Conservation (phyloP, 2,113 vertebrate genomes). For the Trinectes maculatus region DNA sequence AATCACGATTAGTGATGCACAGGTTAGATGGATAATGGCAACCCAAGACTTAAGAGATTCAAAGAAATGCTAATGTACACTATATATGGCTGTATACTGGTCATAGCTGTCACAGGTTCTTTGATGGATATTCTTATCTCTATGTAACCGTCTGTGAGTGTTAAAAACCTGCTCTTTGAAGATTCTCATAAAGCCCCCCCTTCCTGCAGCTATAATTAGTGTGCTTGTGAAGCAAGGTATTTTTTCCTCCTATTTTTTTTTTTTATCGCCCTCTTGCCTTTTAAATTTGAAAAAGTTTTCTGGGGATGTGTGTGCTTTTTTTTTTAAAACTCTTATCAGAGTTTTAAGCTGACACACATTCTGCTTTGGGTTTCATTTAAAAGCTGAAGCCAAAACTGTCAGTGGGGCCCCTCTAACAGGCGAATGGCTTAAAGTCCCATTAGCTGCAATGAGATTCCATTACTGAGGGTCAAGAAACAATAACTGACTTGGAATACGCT, state of each 20-base stretch:
- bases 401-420: conserved; percentile 15
- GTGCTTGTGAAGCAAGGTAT: conserved; percentile 10
- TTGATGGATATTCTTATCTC: conserved; percentile 48
- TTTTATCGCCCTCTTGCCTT: too few species aligned
- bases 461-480: conserved; percentile 37
- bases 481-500: conserved; percentile 9
- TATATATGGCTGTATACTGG: conserved; percentile 29
- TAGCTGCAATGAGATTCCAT: conserved; percentile 33
- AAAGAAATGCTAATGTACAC: conserved; percentile 42
- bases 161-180: conserved; percentile 37
- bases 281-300: conserved; percentile 7
- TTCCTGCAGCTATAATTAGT: conserved; percentile 31
- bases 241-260: conserved; percentile 19
- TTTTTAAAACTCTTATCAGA: too few species aligned
- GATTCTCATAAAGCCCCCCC: conserved; percentile 22
- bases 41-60: conserved; percentile 35
- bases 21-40: conserved; percentile 11
- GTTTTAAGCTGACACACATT: conserved; percentile 48
- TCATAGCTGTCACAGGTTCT: conserved; percentile 36
- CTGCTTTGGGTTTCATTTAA: conserved; percentile 41
- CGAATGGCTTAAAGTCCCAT: conserved; percentile 25
- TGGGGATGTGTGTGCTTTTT: neutral
- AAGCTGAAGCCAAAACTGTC: conserved; percentile 36
- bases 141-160: conserved; percentile 42
- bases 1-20: conserved; percentile 9